Evolutionary conservation across 2,888 invertebrate genomes (phyloP).

Genomic region (Ichneumoninae sp.): DNA sequence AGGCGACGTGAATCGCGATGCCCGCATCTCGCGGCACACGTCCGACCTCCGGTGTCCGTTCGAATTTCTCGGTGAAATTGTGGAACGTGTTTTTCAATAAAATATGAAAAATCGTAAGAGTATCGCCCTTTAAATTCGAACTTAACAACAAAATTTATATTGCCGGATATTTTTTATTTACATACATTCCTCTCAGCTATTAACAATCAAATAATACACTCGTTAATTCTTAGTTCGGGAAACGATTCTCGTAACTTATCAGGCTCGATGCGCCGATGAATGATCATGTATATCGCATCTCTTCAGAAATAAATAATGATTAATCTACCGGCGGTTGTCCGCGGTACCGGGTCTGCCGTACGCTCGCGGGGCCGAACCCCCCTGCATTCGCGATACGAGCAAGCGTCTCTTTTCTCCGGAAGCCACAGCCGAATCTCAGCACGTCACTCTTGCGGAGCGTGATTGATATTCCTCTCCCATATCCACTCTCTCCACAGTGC

Average conservation of each 20-base stretch:
- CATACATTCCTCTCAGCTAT: background rate
- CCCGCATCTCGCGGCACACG: conserved; percentile 55
- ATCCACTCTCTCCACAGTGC: conserved; percentile 74
- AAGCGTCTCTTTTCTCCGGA: conserved; percentile 72
- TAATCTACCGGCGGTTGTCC: conserved; percentile 76
- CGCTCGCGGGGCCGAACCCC: conserved; percentile 56
- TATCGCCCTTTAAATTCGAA: conserved; percentile 35
- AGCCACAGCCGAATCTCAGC: conserved; percentile 80
- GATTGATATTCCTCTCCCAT: conserved; percentile 79
- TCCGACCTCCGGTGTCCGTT: conserved; percentile 72
- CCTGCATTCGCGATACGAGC: conserved; percentile 40
- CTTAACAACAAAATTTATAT: background rate
- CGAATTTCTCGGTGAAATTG: conserved; percentile 67
- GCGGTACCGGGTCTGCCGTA: conserved; percentile 55
- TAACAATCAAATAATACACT: background rate
- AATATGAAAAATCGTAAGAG: conserved; percentile 33
- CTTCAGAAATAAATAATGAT: conserved; percentile 77
- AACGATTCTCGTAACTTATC: conserved; percentile 40
- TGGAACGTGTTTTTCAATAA: conserved; percentile 40
- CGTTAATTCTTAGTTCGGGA: background rate
- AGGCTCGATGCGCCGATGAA: conserved; percentile 41
- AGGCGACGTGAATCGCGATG: conserved; percentile 77
- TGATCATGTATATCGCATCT: conserved; percentile 59
- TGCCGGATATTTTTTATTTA: background rate
- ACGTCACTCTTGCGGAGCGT: conserved; percentile 76